A percentile compares a stretch with the other conserved stretches of the same genome.
These are phyloP conservation scores for Pseudopodoces humilis DNA, from an alignment of 2,113 vertebrate species.

Conservation along the genomic window DNA sequence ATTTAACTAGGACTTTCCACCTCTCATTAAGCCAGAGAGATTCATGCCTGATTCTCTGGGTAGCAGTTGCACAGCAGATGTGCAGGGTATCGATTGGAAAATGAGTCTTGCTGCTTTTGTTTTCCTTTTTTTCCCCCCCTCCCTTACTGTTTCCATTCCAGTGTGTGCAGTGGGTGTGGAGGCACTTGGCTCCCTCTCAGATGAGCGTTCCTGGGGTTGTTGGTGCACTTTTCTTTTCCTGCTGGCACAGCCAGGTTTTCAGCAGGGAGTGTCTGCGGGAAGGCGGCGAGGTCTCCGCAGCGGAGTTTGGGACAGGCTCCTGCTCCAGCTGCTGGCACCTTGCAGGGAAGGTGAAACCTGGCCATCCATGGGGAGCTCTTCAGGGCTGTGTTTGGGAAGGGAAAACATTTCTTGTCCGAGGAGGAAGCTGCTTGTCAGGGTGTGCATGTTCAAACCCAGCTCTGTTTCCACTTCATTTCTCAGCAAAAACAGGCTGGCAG, in stretches of 20 bases:
- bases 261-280: background rate
- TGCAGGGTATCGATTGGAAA: background rate
- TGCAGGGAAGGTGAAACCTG: background rate
- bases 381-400: background rate
- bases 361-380: accelerated
- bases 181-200: background rate
- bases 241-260: background rate
- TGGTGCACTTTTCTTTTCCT: background rate
- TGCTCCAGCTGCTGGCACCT: background rate
- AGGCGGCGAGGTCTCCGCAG: background rate
- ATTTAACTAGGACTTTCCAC: conserved; percentile 50
- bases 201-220: background rate
- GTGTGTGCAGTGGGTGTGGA: background rate
- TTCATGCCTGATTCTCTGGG: conserved; percentile 20
- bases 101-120: background rate
- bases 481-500: background rate
- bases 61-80: conserved; percentile 16
- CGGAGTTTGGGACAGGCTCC: background rate
- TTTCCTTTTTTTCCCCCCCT: background rate
- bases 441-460: background rate
- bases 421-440: background rate
- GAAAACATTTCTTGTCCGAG: background rate
- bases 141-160: background rate
- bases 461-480: background rate
- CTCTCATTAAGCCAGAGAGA: conserved; percentile 22